Conservation (phyloP, 2,113 vertebrate species). For the Limanda limanda region DNA sequence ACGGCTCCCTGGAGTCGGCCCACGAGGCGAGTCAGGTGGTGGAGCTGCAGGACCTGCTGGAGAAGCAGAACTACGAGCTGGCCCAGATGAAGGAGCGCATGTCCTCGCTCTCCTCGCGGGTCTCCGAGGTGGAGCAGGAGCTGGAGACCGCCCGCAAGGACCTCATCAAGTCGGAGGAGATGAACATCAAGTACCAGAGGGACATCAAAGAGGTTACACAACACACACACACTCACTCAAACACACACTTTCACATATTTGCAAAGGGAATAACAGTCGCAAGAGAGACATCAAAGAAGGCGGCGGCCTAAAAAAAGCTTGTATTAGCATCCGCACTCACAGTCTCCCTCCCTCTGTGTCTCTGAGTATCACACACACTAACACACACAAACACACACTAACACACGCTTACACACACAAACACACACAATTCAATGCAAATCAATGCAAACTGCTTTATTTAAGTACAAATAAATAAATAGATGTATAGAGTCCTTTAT, state of each 20-base stretch:
- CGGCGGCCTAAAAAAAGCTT: slow-evolving; percentile 42
- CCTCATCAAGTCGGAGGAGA: slow-evolving; percentile 97
- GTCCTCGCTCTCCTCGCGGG: slow-evolving; percentile 92
- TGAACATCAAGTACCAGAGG: slow-evolving; percentile 98
- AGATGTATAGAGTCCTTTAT: not conserved
- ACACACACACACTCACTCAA: slow-evolving; percentile 1
- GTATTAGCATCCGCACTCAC: slow-evolving; percentile 48
- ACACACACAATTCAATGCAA: not conserved
- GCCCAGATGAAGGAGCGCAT: slow-evolving; percentile 99
- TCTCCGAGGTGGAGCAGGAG: slow-evolving; percentile 97
- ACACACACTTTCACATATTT: slow-evolving; percentile 3
- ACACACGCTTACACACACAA: no score
- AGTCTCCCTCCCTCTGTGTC: not conserved
- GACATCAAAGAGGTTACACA: slow-evolving; percentile 95
- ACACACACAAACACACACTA: not conserved
- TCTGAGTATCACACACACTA: not conserved
- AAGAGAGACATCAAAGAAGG: slow-evolving; percentile 60
- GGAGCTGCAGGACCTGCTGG: slow-evolving; percentile 96
- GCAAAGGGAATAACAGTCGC: slow-evolving; percentile 30
- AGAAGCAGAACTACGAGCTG: slow-evolving; percentile 99
- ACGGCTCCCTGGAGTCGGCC: slow-evolving; percentile 94
- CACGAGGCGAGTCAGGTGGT: slow-evolving; percentile 95
- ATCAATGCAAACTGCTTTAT: not conserved
- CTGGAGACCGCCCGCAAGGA: slow-evolving; percentile 97
- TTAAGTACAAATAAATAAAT: not conserved